A percentile compares a stretch with the other conserved stretches of the same genome.
phyloP scores from a whole-genome alignment of 2,888 invertebrate genomes.

The Folsomia candida region DNA sequence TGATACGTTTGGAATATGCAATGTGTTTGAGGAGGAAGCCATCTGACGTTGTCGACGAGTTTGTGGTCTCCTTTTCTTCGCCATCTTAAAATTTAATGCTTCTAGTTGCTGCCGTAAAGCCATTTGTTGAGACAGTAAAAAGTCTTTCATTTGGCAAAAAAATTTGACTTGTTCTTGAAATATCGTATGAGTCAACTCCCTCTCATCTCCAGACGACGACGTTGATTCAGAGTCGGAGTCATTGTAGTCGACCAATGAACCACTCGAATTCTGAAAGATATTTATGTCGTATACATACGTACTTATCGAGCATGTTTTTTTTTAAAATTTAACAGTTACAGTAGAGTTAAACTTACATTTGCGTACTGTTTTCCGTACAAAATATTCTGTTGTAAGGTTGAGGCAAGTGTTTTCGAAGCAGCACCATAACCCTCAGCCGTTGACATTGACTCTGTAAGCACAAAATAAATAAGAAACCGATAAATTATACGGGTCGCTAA shows the following conservation, averaged over 20 bases:
- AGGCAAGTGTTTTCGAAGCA: constrained; percentile 39
- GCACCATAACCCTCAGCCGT: constrained; percentile 42
- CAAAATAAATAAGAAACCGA: constrained; percentile 1
- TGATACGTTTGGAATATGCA: constrained; percentile 29
- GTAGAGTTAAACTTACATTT: constrained; percentile 25
- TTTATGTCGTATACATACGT: background rate
- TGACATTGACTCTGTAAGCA: constrained; percentile 41
- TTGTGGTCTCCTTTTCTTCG: constrained; percentile 36
- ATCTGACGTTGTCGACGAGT: constrained; percentile 18
- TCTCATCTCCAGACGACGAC: constrained; percentile 42
- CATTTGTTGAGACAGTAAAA: constrained; percentile 46
- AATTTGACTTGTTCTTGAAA: constrained; percentile 47
- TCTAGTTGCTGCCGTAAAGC: constrained; percentile 47
- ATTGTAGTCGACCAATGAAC: constrained; percentile 24
- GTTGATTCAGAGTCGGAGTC: constrained; percentile 37
- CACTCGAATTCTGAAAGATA: constrained; percentile 11
- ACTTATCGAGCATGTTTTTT: background rate
- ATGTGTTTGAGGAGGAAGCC: constrained; percentile 26
- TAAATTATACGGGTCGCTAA: too few species aligned
- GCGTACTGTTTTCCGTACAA: constrained; percentile 30
- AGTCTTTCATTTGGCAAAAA: constrained; percentile 48
- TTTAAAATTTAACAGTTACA: background rate
- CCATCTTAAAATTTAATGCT: constrained; percentile 41
- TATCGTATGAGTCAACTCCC: constrained; percentile 30
- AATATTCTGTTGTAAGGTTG: constrained; percentile 39